A percentile compares a stretch with the other conserved stretches of the same genome.
These are phyloP conservation scores for Erythrocebus patas DNA, from an alignment of 2,113 vertebrate species.

Conservation along the genomic window DNA sequence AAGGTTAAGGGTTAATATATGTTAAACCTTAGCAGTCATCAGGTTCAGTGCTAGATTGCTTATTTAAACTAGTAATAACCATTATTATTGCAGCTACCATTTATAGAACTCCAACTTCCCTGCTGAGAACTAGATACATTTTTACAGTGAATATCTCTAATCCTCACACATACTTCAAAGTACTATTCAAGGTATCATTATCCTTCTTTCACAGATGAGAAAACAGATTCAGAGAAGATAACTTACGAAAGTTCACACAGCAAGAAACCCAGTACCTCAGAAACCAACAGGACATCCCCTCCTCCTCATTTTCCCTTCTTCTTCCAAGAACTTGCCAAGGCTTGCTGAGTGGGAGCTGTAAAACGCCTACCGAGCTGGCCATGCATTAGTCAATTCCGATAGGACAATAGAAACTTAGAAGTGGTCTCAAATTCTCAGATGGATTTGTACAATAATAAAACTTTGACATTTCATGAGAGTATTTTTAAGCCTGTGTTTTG, in stretches of 20 bases:
- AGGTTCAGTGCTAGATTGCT: neutral
- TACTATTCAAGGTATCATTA: neutral
- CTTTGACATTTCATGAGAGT: slow-evolving; percentile 52
- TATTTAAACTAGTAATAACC: neutral
- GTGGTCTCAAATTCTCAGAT: slow-evolving; percentile 6
- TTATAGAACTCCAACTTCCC: neutral
- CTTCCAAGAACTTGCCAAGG: slow-evolving; percentile 31
- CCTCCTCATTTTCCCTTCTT: neutral
- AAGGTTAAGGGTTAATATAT: neutral
- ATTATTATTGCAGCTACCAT: neutral
- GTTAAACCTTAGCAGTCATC: neutral
- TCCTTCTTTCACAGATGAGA: neutral
- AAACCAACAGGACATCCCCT: neutral
- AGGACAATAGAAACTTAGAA: slow-evolving; percentile 18
- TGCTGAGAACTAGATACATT: neutral
- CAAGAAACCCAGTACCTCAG: neutral
- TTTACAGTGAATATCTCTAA: neutral
- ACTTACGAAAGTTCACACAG: neutral
- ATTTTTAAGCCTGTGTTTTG: slow-evolving; percentile 27
- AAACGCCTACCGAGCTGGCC: neutral
- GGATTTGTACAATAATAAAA: slow-evolving; percentile 67
- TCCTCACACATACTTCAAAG: neutral
- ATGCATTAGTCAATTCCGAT: neutral
- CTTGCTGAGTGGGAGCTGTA: slow-evolving; percentile 30
- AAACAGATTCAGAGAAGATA: neutral